phyloP scores from a whole-genome alignment of 2,113 vertebrate genomes.

The Petaurus breviceps region DNA sequence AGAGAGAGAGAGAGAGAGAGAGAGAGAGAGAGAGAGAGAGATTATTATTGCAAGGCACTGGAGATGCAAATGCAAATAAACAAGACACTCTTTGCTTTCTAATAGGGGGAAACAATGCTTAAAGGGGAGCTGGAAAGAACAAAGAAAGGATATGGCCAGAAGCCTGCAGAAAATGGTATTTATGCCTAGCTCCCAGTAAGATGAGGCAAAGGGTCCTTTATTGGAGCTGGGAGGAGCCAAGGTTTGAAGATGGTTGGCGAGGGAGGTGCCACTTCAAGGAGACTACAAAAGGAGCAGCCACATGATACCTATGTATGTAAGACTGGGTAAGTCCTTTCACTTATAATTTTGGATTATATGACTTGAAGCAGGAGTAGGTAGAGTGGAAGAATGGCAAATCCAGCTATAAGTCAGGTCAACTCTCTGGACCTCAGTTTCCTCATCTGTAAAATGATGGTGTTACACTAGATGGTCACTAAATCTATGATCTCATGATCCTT shows the following conservation, averaged over 20 bases:
- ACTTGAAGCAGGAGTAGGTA: not conserved
- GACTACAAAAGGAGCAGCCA: not conserved
- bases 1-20: no score
- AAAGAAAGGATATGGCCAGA: not conserved
- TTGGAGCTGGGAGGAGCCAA: not conserved
- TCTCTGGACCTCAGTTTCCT: not conserved
- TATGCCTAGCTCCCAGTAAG: not conserved
- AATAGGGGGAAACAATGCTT: not conserved
- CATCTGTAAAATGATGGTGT: not conserved
- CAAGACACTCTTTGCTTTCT: not conserved
- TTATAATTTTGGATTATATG: not conserved
- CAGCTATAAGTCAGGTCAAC: not conserved
- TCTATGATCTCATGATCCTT: not conserved
- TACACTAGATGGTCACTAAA: not conserved
- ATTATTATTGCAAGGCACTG: not conserved
- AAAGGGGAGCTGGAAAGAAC: not conserved
- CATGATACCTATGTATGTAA: not conserved
- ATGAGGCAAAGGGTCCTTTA: not conserved
- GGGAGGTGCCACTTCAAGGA: not conserved
- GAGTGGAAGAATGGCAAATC: not conserved
- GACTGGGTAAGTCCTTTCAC: not conserved
- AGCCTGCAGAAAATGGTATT: not conserved
- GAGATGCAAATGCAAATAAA: not conserved
- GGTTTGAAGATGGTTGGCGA: not conserved
- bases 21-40: not conserved